These are phyloP conservation scores for Batillaria attramentaria DNA, from an alignment of 1,140 invertebrate genomes.

Conservation along the genomic window DNA sequence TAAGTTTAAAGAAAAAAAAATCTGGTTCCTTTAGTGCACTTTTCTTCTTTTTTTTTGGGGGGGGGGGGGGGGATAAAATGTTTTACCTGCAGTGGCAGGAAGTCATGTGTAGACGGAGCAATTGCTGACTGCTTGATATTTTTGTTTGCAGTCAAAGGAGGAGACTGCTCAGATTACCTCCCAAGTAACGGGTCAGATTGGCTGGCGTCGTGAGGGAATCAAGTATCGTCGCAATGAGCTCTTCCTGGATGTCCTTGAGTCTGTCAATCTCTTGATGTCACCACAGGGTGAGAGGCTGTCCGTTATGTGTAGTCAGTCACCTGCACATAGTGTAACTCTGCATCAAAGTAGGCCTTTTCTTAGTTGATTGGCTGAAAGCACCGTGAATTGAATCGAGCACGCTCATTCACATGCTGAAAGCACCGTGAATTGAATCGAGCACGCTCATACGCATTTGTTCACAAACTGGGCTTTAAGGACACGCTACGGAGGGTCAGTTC, in stretches of 20 bases:
- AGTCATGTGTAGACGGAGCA: no score
- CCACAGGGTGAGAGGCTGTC: constrained; percentile 85
- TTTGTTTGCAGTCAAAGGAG: constrained; percentile 88
- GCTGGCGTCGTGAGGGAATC: constrained; percentile 99
- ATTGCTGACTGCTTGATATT: neutral
- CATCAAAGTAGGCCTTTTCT: no score
- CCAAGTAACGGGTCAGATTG: constrained; percentile 99
- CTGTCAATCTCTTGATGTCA: constrained; percentile 99
- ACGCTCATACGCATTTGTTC: neutral
- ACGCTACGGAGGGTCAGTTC: no score
- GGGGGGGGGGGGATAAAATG: no score
- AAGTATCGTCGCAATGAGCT: constrained; percentile 99
- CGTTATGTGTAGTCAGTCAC: neutral
- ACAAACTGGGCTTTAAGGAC: no score
- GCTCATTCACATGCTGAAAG: neutral
- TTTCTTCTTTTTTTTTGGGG: no score
- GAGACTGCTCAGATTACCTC: constrained; percentile 99
- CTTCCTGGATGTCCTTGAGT: constrained; percentile 99
- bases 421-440: no score
- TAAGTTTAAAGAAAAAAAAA: no score
- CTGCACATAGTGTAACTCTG: no score
- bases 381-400: neutral
- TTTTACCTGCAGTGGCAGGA: no score
- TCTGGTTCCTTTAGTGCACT: no score
- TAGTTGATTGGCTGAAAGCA: no score